Evolutionary conservation across 2,888 invertebrate species (phyloP).

Genomic region (Apotomis turbidana): DNA sequence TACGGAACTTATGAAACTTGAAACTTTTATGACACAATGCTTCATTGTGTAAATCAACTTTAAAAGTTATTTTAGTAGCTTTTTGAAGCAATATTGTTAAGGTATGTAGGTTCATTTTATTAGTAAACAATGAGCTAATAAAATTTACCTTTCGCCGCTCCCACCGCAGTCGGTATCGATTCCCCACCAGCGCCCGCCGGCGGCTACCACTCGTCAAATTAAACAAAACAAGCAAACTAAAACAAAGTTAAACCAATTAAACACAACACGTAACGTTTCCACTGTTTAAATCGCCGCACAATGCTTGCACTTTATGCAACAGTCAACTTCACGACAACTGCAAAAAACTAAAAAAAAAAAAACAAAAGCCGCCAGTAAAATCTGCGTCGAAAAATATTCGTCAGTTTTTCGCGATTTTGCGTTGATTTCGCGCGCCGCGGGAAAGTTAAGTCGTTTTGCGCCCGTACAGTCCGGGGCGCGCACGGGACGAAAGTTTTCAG

Average conservation of each 20-base stretch:
- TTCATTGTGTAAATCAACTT: constrained; percentile 8
- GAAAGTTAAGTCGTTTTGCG: constrained; percentile 76
- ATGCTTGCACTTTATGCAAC: constrained; percentile 67
- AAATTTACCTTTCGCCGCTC: constrained; percentile 77
- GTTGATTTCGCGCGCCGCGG: constrained; percentile 63
- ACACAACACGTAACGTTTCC: constrained; percentile 73
- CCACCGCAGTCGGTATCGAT: constrained; percentile 77
- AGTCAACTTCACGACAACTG: constrained; percentile 70
- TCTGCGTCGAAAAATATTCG: constrained; percentile 47
- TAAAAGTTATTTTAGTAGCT: not conserved
- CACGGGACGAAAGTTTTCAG: constrained; percentile 76
- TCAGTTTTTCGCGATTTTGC: constrained; percentile 47
- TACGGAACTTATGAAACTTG: not conserved
- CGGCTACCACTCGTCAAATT: constrained; percentile 63
- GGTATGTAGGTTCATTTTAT: constrained; percentile 23
- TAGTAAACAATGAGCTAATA: constrained; percentile 51
- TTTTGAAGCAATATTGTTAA: not conserved
- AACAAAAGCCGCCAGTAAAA: constrained; percentile 57
- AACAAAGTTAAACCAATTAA: constrained; percentile 69
- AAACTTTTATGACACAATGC: not conserved
- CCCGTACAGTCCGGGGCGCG: constrained; percentile 71
- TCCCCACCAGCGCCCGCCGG: constrained; percentile 74
- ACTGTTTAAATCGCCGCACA: constrained; percentile 65
- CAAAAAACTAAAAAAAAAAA: constrained; percentile 61
- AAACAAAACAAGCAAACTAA: constrained; percentile 63